Evolutionary conservation across 2,797 vertebrate genomes (phyloP), one percentile per base, ranked within the genome.

Genomic region (Propithecus deckenii): DNA sequence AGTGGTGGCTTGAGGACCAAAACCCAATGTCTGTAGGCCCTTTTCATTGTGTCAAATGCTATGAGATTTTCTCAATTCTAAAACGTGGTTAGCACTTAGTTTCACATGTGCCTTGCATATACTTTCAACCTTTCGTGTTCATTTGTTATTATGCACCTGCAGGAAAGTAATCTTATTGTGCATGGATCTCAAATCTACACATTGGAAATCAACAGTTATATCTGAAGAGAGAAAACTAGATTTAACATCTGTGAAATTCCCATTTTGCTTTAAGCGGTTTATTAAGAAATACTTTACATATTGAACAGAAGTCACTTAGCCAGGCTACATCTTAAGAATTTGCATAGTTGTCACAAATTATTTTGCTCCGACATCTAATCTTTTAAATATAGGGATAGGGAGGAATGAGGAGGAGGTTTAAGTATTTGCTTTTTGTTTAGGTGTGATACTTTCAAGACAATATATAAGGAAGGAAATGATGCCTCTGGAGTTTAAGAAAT

Each of bases 181-280:
- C 86, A 57, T 75, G 46, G n/a, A 59, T 74, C 83, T 59, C 48
- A 85, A 86, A 94, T 95, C 35, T 65, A 63, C 48, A 94, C 72
- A 22, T 75, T 69, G 94, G 43, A 97, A 97, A 95, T 89, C 83
- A 94, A 59, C 67, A 94, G 35, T 92, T 90, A 74, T 2, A 43
- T 69, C 83, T 91, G 55, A 90, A 96, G 59, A 96, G 67, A 89
- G 92, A 88, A 94, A 96, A 95, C 86, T 59, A 91, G 48, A 79
- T 43, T 93, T 90, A 93, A 85, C 59, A 93, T 9, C 86, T 97
- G 65, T 91, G 79, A 98, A 87, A 97, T 93, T 38, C 65, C 50
- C 85, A 86, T 94, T 97, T 97, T 96, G 61, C 59, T 86, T 96
- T 65, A 93, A 96, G 84, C 11, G 72, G 52, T 94, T 94, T 95